Conservation (phyloP, 2,113 vertebrate species). For the Erinaceus europaeus region DNA sequence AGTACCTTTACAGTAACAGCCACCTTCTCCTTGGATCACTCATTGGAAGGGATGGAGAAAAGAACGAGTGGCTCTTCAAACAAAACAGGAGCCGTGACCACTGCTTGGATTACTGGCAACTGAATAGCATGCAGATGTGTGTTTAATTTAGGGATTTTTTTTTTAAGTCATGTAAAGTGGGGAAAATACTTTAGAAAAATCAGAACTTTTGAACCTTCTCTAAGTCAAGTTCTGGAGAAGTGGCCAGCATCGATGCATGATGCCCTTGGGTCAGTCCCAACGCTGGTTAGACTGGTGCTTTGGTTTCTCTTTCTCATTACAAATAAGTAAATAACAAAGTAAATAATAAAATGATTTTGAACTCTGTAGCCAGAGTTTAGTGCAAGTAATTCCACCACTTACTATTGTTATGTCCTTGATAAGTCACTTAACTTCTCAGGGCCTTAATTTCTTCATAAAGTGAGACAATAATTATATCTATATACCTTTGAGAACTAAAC, state of each 20-base stretch:
- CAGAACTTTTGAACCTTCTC: not conserved
- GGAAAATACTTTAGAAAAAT: not conserved
- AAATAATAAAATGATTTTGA: not conserved
- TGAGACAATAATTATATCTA: not conserved
- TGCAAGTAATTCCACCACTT: not conserved
- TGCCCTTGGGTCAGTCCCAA: no score
- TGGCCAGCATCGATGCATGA: no score
- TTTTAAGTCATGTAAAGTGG: not conserved
- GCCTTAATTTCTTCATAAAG: constrained; percentile 7
- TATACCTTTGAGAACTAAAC: not conserved
- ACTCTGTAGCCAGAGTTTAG: not conserved
- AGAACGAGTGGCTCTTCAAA: not conserved
- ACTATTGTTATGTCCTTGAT: not conserved
- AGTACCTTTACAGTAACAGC: no score
- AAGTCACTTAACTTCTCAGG: not conserved
- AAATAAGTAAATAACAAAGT: no score
- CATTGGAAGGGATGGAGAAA: not conserved
- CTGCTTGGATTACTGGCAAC: not conserved
- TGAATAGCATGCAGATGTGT: not conserved
- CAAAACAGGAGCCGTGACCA: not conserved
- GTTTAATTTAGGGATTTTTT: not conserved
- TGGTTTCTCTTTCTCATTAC: no score
- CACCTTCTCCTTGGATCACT: constrained; percentile 7
- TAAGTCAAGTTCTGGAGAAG: not conserved
- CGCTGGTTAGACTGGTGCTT: no score